phyloP scores from a whole-genome alignment of 2,113 vertebrate species.

The Syrrhaptes paradoxus region DNA sequence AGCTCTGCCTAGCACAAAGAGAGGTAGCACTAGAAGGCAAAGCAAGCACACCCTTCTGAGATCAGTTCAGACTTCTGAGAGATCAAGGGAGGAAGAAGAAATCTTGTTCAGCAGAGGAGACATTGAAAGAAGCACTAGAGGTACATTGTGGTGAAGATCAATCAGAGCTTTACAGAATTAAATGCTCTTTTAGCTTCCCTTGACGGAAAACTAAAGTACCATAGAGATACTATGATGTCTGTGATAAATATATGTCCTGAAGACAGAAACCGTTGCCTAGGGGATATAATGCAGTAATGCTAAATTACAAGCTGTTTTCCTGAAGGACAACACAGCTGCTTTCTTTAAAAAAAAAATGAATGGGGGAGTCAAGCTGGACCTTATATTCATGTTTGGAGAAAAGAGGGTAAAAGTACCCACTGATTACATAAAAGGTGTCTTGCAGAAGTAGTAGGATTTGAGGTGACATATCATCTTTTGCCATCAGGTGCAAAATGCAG shows the following conservation, averaged over 20 bases:
- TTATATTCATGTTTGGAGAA: conserved; percentile 36
- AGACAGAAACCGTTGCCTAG: conserved; percentile 63
- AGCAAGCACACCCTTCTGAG: background rate
- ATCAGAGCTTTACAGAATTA: conserved; percentile 17
- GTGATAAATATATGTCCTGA: conserved; percentile 59
- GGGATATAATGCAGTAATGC: conserved; percentile 56
- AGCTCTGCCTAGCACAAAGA: background rate
- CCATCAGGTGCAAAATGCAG: conserved; percentile 23
- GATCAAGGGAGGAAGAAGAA: conserved; percentile 32
- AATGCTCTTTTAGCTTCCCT: conserved; percentile 28
- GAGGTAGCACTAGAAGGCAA: background rate
- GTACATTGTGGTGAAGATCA: conserved; percentile 26
- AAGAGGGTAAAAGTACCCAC: conserved; percentile 20
- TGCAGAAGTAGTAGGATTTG: conserved; percentile 27
- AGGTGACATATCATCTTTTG: conserved; percentile 37
- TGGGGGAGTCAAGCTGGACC: conserved; percentile 41
- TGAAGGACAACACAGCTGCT: conserved; percentile 65
- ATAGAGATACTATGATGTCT: conserved; percentile 32
- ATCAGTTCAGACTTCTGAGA: conserved; percentile 3
- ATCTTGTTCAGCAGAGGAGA: conserved; percentile 4
- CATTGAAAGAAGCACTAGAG: conserved; percentile 9
- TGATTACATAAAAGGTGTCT: conserved; percentile 44
- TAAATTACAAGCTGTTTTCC: conserved; percentile 66
- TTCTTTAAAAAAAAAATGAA: conserved; percentile 54
- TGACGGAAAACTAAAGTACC: conserved; percentile 38